Base-by-base conservation (phyloP, 1,140 invertebrate species). In the Armadillidium nasatum region DNA sequence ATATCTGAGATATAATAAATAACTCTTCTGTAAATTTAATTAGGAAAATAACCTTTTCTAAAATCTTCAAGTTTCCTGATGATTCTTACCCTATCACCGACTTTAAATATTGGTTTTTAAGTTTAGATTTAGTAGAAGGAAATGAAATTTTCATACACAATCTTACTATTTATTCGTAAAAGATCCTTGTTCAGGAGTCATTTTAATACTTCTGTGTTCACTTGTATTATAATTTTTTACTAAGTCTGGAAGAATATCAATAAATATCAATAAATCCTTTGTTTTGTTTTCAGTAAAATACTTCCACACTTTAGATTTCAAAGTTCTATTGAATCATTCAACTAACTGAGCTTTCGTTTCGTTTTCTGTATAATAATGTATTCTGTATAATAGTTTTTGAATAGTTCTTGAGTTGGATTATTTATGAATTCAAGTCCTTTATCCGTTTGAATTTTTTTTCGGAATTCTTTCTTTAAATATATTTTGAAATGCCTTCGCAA, bases 381-480 rank as follows among this genome's bases (percentile, higher is more conserved):
- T 44, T 78, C 46, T 46, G 60, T 67, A n/a, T n/a, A n/a, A n/a
- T n/a, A n/a, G 10, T 76, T 73, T 21, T 76, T 72, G 15, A 78
- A 75, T 19, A 80, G 68, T 44, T 80, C 33, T 72, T 80, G 71
- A 19, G 69, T 68, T 19, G 54, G 60, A 66, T 72, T 68, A 81
- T 85, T 86, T 71, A 83, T 84, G 79, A 86, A 87, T 83, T 87
- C 85, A 71, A 73, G 83, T 0, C 85, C 85, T 67, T 82, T 72
- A 80, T 87, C 85, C 4, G 83, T 84, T 80, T 87, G 85, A 66
- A 87, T 77, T 75, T 86, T 84, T 33, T 86, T 84, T 33, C 33
- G 33, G 33, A 33, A 33, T 33, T 33, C 33, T 33, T 33, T 33
- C 33, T 6, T 33, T 33, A 33, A 33, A 33, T 33, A 33, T 6